phyloP scores from a whole-genome alignment of 2,113 vertebrate species.

The Silurus asotus region DNA sequence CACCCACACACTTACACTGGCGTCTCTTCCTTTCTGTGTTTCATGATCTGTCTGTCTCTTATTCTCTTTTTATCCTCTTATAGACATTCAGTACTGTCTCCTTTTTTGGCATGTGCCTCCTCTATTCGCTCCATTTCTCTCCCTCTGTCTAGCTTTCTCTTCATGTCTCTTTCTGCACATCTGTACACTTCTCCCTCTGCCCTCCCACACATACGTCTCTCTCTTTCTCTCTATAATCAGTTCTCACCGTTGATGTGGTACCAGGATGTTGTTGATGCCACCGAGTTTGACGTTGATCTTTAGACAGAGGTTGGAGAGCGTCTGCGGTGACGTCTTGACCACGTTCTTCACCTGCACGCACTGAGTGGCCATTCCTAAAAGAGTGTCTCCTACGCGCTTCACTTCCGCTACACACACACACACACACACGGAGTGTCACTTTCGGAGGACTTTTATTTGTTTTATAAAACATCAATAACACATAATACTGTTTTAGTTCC shows the following conservation, averaged over 20 bases:
- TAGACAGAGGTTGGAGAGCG: slow-evolving; percentile 98
- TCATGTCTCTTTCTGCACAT: background rate
- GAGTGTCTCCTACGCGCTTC: slow-evolving; percentile 95
- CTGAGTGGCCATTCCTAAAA: slow-evolving; percentile 96
- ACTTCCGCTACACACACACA: slow-evolving; percentile 81
- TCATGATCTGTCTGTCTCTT: background rate
- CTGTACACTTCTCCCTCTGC: background rate
- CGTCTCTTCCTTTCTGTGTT: background rate
- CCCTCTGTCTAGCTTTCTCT: background rate
- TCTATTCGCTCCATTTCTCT: background rate
- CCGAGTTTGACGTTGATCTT: slow-evolving; percentile 99
- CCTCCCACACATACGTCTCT: background rate
- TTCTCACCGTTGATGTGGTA: slow-evolving; percentile 94
- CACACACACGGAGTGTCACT: background rate
- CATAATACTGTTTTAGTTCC: background rate
- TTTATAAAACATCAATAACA: background rate
- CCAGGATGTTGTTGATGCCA: slow-evolving; percentile 99
- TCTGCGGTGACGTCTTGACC: slow-evolving; percentile 98
- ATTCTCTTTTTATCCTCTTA: too few relatives aligned
- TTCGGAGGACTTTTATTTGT: background rate
- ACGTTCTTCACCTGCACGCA: slow-evolving; percentile 99
- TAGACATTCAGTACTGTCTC: too few relatives aligned
- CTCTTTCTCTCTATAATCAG: background rate
- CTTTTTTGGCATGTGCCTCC: too few relatives aligned
- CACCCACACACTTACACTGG: too few relatives aligned